These are phyloP conservation scores for Knipowitschia caucasica DNA, from an alignment of 2,797 vertebrate species.

Conservation along the genomic window DNA sequence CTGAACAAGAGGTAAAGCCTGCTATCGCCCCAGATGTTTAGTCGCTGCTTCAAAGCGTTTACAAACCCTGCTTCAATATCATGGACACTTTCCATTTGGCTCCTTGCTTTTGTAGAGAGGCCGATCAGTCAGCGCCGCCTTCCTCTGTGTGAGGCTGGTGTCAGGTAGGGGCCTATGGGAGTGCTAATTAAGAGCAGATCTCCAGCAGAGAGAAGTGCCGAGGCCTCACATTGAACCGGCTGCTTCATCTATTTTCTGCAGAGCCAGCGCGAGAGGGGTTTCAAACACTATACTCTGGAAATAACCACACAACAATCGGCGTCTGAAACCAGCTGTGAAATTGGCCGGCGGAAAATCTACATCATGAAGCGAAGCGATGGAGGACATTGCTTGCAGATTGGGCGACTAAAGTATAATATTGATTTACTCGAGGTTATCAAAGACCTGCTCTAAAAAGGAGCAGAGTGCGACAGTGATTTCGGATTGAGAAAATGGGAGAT, in stretches of 20 bases:
- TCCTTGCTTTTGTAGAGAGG: slow-evolving; percentile 24
- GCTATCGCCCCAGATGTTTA: slow-evolving; percentile 72
- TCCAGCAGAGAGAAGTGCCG: slow-evolving; percentile 25
- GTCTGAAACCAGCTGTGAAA: slow-evolving; percentile 18
- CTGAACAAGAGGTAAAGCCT: slow-evolving; percentile 22
- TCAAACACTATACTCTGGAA: slow-evolving; percentile 30
- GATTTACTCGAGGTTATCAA: not conserved
- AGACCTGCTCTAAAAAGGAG: not conserved
- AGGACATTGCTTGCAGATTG: not conserved
- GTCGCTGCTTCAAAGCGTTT: slow-evolving; percentile 71
- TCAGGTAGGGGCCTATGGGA: not conserved
- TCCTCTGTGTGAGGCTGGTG: slow-evolving; percentile 1
- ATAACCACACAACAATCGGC: slow-evolving; percentile 31
- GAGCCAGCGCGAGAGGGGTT: slow-evolving; percentile 34
- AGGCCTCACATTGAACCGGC: slow-evolving; percentile 19
- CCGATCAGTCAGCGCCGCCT: slow-evolving; percentile 3
- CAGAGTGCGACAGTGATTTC: not conserved
- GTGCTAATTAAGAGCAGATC: slow-evolving; percentile 46
- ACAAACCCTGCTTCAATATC: slow-evolving; percentile 41
- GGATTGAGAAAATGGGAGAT: too few species aligned
- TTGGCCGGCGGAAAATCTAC: slow-evolving; percentile 6
- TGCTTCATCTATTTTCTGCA: slow-evolving; percentile 39
- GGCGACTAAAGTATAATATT: not conserved
- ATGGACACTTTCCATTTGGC: slow-evolving; percentile 31
- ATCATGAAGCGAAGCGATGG: slow-evolving; percentile 2